Evolutionary conservation across 1,140 invertebrate genomes (phyloP), one percentile per base, ranked within the genome.

Genomic region (Hycleus cichorii): DNA sequence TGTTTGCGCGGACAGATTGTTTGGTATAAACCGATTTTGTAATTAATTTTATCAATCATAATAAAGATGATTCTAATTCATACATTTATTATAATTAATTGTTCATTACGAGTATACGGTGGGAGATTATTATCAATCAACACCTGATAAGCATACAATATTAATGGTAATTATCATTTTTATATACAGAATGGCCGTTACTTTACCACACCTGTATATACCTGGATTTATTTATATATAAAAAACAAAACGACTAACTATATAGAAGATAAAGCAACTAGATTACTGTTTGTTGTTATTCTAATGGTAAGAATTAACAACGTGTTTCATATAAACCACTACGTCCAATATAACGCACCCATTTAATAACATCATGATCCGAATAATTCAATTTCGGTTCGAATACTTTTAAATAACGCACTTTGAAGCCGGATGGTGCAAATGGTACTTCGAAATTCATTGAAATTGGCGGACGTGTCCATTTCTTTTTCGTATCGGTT

Each of bases 381-480:
- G 95, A 98, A 76, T 99, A 99, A 79, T 99, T 99, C 52, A 99
- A 80, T 76, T 99, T 99, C 0, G 96, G 91, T 75, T 99, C 97
- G 69, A 99, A 99, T 44, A 99, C 97, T 78, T 99, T 99, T 67
- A 99, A 77, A 75, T 99, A 99, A 5, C 97, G 88, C 46, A 99
- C 97, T 81, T 97, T 90, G 72, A 99, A 98, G 9, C 97, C 97
- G 58, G 97, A 99, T 7, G 97, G 97, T 8, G 97, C 97, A 62
- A 89, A 89, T n/a, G 86, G 86, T 70, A 98, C 95, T 79, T 99
- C 97, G 76, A 99, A 99, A 77, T 97, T 98, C 97, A 99, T 99
- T 0, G 97, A 99, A 68, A 99, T 99, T n/a, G 97, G 97, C 39
- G 97, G 97, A 51, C 97, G 82, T 5, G 97, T 99, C 97, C 97